phyloP scores from a whole-genome alignment of 37 sponge, comb jelly and placozoan species.

The Ephydatia muelleri region DNA sequence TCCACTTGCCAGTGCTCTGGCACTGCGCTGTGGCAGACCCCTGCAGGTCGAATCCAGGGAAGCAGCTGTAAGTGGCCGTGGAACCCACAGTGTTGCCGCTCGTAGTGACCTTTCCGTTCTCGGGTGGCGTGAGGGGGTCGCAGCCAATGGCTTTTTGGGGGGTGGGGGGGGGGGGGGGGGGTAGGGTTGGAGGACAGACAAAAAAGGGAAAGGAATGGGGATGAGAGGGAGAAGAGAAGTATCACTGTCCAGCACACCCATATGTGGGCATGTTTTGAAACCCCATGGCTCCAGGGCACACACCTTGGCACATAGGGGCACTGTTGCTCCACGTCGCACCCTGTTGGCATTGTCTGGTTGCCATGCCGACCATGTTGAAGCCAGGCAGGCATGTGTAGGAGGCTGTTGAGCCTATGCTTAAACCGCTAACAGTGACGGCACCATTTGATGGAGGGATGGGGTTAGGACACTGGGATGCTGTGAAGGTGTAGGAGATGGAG shows the following conservation, averaged over 20 bases:
- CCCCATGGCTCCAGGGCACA: background rate
- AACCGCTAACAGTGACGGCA: background rate
- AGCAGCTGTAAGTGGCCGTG: conserved; percentile 45
- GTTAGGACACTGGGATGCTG: background rate
- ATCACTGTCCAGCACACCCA: too few species aligned
- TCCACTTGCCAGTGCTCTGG: conserved; percentile 54
- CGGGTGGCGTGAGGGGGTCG: conserved; percentile 21
- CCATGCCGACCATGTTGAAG: conserved; percentile 2
- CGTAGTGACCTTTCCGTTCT: conserved; percentile 35
- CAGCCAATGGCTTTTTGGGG: conserved; percentile 39
- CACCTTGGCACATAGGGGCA: conserved; percentile 43
- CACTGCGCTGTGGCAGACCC: conserved; percentile 33
- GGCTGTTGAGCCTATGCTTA: background rate
- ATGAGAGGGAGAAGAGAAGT: too few species aligned
- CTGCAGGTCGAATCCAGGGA: conserved; percentile 36
- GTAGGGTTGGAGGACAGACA: background rate
- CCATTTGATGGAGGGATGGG: background rate
- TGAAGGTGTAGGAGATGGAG: background rate
- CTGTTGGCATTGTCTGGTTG: conserved; percentile 31
- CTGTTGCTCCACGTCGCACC: conserved; percentile 16
- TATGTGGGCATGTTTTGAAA: too few species aligned
- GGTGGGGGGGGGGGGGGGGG: background rate
- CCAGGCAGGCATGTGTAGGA: background rate
- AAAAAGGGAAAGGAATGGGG: too few species aligned
- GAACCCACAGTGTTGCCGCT: conserved; percentile 32